Percentiles rank a stretch among this genome's conserved stretches.
Conservation (phyloP, 2,113 vertebrate genomes). For the Dasyprocta punctata region DNA sequence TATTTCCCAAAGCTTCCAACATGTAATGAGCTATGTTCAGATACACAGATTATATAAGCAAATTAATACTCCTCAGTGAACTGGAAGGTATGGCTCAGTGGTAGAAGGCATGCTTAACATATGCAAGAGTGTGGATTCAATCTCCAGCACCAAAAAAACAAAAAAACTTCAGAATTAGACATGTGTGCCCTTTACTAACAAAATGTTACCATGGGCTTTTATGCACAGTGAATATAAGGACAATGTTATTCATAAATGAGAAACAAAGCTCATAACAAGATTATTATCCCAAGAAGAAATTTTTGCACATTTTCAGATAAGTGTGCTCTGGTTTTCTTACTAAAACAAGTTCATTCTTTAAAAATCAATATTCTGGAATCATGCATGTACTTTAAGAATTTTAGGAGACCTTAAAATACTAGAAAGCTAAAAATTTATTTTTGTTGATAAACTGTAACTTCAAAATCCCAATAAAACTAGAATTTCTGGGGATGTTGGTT, state of each 20-base stretch:
- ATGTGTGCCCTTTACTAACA: neutral
- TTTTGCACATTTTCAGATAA: neutral
- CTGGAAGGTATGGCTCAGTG: neutral
- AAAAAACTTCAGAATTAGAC: neutral
- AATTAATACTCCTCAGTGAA: neutral
- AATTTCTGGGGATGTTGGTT: neutral
- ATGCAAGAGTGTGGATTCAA: neutral
- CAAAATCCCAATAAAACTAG: neutral
- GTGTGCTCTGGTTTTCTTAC: neutral
- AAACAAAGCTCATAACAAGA: neutral
- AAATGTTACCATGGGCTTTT: neutral
- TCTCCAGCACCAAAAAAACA: neutral
- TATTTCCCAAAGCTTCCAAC: neutral
- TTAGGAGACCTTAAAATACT: neutral
- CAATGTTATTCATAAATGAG: neutral
- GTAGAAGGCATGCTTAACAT: no score
- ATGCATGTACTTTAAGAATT: neutral
- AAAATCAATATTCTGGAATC: neutral
- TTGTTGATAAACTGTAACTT: neutral
- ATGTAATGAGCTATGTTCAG: neutral
- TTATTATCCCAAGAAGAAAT: neutral
- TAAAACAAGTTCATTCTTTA: slow-evolving; percentile 1
- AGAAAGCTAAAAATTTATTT: neutral
- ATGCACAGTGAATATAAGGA: neutral
- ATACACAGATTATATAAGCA: neutral